Conservation (phyloP, 2,888 invertebrate genomes). For the Neoitamus cyanurus region DNA sequence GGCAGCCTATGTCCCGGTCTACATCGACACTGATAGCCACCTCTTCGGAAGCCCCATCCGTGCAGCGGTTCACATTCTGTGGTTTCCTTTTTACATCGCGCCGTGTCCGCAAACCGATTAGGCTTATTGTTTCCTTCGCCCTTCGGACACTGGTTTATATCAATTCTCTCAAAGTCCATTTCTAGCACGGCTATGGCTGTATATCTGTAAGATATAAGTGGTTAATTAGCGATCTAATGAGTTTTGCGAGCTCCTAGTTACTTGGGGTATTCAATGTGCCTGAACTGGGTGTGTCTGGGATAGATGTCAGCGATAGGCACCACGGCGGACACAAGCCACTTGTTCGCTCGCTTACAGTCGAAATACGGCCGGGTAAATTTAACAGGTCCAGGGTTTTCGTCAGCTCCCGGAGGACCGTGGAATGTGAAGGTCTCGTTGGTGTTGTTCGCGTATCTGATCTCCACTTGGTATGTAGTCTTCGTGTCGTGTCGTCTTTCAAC, state of each 20-base stretch:
- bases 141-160: constrained; percentile 95
- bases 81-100: constrained; percentile 89
- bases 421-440: constrained; percentile 97
- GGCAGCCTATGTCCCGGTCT: constrained; percentile 89
- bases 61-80: constrained; percentile 97
- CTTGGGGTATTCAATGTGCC: constrained; percentile 94
- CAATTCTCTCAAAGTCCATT: constrained; percentile 96
- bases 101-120: constrained; percentile 89
- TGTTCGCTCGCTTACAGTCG: constrained; percentile 94
- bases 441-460: constrained; percentile 92
- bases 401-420: constrained; percentile 91
- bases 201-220: constrained; percentile 71
- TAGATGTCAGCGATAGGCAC: constrained; percentile 96
- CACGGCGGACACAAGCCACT: constrained; percentile 94
- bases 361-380: constrained; percentile 95
- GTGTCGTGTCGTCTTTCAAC: constrained; percentile 86
- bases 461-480: constrained; percentile 92
- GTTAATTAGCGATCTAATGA: not conserved
- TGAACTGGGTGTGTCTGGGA: constrained; percentile 90
- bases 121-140: constrained; percentile 89
- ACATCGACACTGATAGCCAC: constrained; percentile 95
- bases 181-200: constrained; percentile 93
- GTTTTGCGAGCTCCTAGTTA: constrained; percentile 67
- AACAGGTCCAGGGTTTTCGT: constrained; percentile 92
- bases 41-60: constrained; percentile 95